Evolutionary conservation across 2,888 invertebrate genomes (phyloP).

Genomic region (Agonopterix heracliana): DNA sequence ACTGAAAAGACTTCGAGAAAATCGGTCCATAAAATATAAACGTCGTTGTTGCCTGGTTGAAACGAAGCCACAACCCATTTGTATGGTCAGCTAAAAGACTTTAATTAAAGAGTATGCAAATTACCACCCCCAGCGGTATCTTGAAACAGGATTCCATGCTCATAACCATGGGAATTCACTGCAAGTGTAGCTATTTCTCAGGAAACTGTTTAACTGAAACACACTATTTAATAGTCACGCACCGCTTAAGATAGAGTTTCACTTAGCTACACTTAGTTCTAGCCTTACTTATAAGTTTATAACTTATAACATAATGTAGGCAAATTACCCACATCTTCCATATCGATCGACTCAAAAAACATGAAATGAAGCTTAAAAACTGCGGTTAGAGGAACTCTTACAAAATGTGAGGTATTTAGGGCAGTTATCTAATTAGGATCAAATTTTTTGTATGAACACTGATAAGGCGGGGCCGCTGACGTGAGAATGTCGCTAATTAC

Average conservation of each 20-base stretch:
- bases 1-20: no score
- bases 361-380: slow-evolving; percentile 3
- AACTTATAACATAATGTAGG: background rate
- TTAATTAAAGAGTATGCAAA: slow-evolving; percentile 2
- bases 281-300: background rate
- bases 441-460: slow-evolving; percentile 17
- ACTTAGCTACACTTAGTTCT: background rate
- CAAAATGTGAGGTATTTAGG: slow-evolving; percentile 18
- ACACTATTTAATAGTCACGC: background rate
- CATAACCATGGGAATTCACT: slow-evolving; percentile 3
- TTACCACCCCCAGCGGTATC: background rate
- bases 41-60: no score
- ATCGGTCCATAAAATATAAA: no score
- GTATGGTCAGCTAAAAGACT: background rate
- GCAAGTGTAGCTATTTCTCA: background rate
- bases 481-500: slow-evolving; percentile 49
- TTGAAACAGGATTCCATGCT: slow-evolving; percentile 8
- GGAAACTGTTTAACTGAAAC: slow-evolving; percentile 5
- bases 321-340: no score
- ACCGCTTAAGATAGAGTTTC: background rate
- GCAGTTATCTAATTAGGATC: slow-evolving; percentile 22
- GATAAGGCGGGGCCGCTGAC: slow-evolving; percentile 25
- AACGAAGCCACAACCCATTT: background rate
- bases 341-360: no score
- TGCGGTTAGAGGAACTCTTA: slow-evolving; percentile 17